Evolutionary conservation across 1,140 invertebrate species (phyloP).

Genomic region (Diorhabda carinulata): DNA sequence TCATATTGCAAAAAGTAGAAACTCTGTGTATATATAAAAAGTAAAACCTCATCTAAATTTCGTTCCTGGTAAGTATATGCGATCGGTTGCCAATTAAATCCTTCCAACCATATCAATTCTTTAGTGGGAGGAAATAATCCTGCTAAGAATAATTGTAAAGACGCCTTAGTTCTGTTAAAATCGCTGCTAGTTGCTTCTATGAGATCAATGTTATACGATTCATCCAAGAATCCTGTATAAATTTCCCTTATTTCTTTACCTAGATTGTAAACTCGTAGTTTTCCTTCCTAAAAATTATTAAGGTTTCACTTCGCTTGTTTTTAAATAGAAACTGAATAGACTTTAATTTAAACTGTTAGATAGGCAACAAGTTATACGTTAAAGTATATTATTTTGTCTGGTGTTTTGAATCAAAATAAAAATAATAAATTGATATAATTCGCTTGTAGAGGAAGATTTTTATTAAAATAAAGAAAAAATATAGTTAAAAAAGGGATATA

Average conservation of each 20-base stretch:
- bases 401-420: not conserved
- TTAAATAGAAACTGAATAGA: not conserved
- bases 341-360: not conserved
- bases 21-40: no score
- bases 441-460: not conserved
- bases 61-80: conserved; percentile 44
- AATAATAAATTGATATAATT: not conserved
- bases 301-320: not conserved
- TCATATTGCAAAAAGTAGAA: no score
- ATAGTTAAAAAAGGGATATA: not conserved
- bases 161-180: conserved; percentile 58
- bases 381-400: not conserved
- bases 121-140: conserved; percentile 53
- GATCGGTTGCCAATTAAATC: conserved; percentile 56
- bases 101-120: conserved; percentile 47
- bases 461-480: no score
- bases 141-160: conserved; percentile 53
- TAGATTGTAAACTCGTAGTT: conserved; percentile 54
- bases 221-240: conserved; percentile 58
- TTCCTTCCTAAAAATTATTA: conserved; percentile 31
- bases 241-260: conserved; percentile 59
- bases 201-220: conserved; percentile 49
- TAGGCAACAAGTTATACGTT: not conserved
- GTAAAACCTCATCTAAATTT: conserved; percentile 24
- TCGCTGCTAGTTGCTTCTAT: conserved; percentile 48